phyloP scores from a whole-genome alignment of 2,113 vertebrate genomes.

The Triplophysa dalaica region DNA sequence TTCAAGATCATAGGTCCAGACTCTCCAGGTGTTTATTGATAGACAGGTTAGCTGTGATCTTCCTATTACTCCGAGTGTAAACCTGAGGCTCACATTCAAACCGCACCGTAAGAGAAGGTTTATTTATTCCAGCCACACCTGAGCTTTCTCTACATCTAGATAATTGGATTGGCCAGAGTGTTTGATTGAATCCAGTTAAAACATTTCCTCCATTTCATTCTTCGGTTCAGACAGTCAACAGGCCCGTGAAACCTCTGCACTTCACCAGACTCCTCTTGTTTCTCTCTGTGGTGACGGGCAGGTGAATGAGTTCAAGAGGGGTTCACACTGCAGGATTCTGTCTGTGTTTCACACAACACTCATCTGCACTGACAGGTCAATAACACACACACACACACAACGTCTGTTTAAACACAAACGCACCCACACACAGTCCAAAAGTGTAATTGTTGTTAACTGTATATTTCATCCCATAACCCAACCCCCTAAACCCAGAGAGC shows the following conservation, averaged over 20 bases:
- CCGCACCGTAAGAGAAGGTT: constrained; percentile 41
- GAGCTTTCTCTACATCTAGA: constrained; percentile 56
- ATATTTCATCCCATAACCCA: too few species aligned
- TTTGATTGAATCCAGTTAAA: constrained; percentile 68
- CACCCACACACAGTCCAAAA: too few species aligned
- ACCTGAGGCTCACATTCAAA: constrained; percentile 17
- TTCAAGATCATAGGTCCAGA: neutral
- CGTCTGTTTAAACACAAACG: too few species aligned
- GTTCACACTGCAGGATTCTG: constrained; percentile 29
- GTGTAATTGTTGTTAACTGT: too few species aligned
- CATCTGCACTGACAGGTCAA: constrained; percentile 34
- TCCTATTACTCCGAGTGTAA: neutral
- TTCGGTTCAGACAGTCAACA: neutral
- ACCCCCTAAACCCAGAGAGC: too few species aligned
- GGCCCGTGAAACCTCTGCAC: neutral
- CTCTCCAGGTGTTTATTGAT: constrained; percentile 52
- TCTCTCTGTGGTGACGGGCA: neutral
- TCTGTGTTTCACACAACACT: constrained; percentile 25
- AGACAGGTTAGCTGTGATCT: constrained; percentile 36
- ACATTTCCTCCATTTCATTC: constrained; percentile 57
- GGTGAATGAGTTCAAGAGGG: neutral
- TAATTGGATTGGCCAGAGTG: constrained; percentile 67
- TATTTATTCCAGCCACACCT: constrained; percentile 55
- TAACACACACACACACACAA: neutral
- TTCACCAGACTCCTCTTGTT: neutral